A percentile compares a stretch with the other conserved stretches of the same genome.
These are phyloP conservation scores for Bombus superbus DNA, from an alignment of 1,140 invertebrate species.

Conservation along the genomic window DNA sequence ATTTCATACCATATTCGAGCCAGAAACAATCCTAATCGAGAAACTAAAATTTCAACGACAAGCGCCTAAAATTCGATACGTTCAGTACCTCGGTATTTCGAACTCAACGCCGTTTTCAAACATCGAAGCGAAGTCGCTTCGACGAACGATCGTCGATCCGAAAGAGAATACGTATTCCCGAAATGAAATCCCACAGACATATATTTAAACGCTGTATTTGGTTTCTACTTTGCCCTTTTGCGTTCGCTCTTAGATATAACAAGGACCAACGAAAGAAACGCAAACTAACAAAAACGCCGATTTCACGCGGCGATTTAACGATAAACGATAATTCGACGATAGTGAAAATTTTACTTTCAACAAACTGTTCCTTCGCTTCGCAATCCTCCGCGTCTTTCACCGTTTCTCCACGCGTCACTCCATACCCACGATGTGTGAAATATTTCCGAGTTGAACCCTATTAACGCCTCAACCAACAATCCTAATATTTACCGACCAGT, in stretches of 20 bases:
- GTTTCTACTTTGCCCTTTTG: too few species aligned
- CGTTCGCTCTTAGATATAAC: too few species aligned
- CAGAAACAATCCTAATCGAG: too few species aligned
- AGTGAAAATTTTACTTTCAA: neutral
- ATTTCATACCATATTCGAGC: neutral
- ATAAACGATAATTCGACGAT: neutral
- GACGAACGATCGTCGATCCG: neutral
- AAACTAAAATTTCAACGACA: neutral
- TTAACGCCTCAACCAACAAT: neutral
- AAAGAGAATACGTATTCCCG: neutral
- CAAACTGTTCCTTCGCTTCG: neutral
- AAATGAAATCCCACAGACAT: neutral
- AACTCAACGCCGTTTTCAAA: neutral
- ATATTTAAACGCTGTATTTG: too few species aligned
- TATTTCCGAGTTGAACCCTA: slow-evolving; percentile 1
- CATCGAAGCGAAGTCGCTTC: neutral
- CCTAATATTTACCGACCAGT: slow-evolving; percentile 17
- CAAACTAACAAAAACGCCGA: too few species aligned
- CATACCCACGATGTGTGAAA: neutral
- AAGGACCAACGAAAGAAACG: too few species aligned
- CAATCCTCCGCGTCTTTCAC: too few species aligned
- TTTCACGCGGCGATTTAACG: neutral
- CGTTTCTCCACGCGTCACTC: neutral
- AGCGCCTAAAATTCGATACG: neutral
- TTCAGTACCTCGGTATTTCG: neutral